These are phyloP conservation scores for Cotesia typhae DNA, from an alignment of 1,140 invertebrate species.

Conservation along the genomic window DNA sequence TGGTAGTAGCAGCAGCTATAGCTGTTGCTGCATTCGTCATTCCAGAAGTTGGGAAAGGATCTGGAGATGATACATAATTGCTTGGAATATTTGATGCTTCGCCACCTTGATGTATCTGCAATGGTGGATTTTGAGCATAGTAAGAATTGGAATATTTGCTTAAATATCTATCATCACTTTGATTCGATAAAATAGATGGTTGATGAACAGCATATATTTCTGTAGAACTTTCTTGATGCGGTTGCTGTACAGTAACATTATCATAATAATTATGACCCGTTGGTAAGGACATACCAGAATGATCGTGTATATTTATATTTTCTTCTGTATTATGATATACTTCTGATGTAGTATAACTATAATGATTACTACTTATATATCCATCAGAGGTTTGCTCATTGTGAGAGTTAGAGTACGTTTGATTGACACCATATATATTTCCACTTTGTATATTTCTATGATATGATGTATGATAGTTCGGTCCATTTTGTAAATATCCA, in stretches of 20 bases:
- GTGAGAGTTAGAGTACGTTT: conserved; percentile 52
- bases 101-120: conserved; percentile 64
- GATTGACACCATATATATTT: conserved; percentile 48
- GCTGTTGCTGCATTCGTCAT: conserved; percentile 69
- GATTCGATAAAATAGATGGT: conserved; percentile 47
- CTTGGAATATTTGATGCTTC: conserved; percentile 64
- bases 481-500: conserved; percentile 53
- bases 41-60: conserved; percentile 61
- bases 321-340: conserved; percentile 52
- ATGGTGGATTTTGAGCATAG: conserved; percentile 60
- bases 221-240: conserved; percentile 45
- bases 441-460: conserved; percentile 52
- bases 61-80: conserved; percentile 64
- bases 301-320: conserved; percentile 47
- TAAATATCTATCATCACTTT: conserved; percentile 49
- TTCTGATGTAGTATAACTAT: conserved; percentile 50
- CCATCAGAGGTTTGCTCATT: conserved; percentile 50
- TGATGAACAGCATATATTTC: conserved; percentile 56
- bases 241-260: conserved; percentile 50
- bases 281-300: conserved; percentile 46
- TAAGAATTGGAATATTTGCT: conserved; percentile 58
- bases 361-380: conserved; percentile 52
- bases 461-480: conserved; percentile 57
- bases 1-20: conserved; percentile 67
- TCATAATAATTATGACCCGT: conserved; percentile 54